phyloP scores from a whole-genome alignment of 2,113 vertebrate genomes.

The Tupaia chinensis region DNA sequence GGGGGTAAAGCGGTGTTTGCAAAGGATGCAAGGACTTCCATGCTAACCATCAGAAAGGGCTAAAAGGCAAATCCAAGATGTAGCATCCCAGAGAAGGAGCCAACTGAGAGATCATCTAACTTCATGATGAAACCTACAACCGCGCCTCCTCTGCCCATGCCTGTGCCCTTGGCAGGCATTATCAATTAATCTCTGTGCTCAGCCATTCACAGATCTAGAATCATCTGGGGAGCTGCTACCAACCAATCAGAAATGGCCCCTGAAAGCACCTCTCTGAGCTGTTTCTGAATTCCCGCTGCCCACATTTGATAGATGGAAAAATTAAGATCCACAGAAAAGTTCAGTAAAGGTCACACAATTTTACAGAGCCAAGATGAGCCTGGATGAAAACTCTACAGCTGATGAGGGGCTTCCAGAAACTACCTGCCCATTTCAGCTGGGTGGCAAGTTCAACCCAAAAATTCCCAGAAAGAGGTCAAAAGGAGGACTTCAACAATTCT shows the following conservation, averaged over 20 bases:
- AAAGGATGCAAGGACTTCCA: neutral
- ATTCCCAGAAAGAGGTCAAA: neutral
- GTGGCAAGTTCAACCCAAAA: neutral
- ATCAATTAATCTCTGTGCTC: neutral
- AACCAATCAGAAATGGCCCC: neutral
- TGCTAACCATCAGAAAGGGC: neutral
- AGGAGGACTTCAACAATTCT: neutral
- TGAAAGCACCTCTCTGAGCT: neutral
- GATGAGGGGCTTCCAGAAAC: neutral
- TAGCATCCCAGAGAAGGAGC: neutral
- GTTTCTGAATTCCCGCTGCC: neutral
- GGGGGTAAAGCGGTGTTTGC: neutral
- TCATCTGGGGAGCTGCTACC: neutral
- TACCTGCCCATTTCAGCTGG: neutral
- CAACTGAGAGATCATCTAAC: neutral
- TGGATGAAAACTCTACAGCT: neutral
- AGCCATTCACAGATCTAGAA: neutral
- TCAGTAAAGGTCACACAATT: neutral
- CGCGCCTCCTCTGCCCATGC: neutral
- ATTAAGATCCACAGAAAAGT: neutral
- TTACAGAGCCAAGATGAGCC: neutral
- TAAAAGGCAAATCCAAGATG: neutral
- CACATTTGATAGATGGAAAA: neutral
- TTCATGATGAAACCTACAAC: neutral
- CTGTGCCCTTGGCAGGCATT: neutral